Conservation (phyloP, 2,113 vertebrate species). For the Pluvialis apricaria region DNA sequence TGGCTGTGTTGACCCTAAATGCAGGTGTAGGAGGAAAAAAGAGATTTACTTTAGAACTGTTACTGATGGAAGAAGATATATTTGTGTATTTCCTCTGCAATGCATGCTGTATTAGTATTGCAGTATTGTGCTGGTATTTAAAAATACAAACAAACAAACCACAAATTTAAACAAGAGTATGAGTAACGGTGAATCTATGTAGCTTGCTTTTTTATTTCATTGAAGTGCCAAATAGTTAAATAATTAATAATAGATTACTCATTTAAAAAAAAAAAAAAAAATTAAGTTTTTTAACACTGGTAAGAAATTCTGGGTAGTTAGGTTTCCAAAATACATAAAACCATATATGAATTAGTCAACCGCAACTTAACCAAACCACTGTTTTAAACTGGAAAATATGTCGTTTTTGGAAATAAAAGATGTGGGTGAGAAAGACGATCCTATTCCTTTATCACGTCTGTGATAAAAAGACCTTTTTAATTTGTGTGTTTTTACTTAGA, state of each 20-base stretch:
- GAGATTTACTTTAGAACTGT: not conserved
- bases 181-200: not conserved
- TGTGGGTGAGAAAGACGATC: not conserved
- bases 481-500: constrained; percentile 58
- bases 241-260: not conserved
- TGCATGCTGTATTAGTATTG: not conserved
- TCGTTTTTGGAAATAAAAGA: not conserved
- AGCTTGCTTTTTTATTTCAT: not conserved
- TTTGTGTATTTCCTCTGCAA: not conserved
- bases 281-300: not conserved
- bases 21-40: not conserved
- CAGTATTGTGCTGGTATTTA: not conserved
- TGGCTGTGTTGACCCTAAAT: not conserved
- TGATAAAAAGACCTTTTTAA: not conserved
- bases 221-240: not conserved
- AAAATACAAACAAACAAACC: not conserved
- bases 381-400: not conserved
- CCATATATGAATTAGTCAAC: not conserved
- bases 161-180: not conserved
- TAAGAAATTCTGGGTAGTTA: not conserved
- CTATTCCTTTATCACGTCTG: not conserved
- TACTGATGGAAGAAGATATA: not conserved
- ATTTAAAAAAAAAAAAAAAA: not conserved
- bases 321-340: not conserved
- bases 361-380: not conserved